Conservation (phyloP, 2,888 invertebrate species). For the Pandemis corylana region DNA sequence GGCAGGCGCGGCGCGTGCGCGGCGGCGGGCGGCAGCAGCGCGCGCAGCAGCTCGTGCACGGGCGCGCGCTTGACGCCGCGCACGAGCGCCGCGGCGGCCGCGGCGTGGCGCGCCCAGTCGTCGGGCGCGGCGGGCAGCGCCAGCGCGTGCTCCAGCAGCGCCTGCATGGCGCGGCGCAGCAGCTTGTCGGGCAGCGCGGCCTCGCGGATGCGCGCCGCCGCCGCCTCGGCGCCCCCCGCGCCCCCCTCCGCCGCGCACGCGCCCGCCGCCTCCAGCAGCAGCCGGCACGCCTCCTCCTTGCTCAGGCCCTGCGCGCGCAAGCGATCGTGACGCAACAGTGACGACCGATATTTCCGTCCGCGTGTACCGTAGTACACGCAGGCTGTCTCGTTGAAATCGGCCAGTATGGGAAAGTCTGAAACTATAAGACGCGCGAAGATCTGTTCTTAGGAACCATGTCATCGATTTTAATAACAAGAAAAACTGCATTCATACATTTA, state of each 20-base stretch:
- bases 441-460: too few relatives aligned
- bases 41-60: constrained; percentile 62
- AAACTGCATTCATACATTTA: too few relatives aligned
- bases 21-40: constrained; percentile 52
- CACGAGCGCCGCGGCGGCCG: constrained; percentile 50
- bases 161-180: constrained; percentile 52
- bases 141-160: constrained; percentile 47
- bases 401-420: too few relatives aligned
- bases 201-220: constrained; percentile 40
- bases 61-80: constrained; percentile 54
- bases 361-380: too few relatives aligned
- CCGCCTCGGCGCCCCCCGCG: constrained; percentile 42
- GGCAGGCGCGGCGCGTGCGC: constrained; percentile 60
- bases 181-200: constrained; percentile 50
- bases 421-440: too few relatives aligned
- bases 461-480: too few relatives aligned
- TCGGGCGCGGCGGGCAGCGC: constrained; percentile 13
- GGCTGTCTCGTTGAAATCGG: too few relatives aligned
- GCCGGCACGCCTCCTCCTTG: constrained; percentile 78
- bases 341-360: too few relatives aligned
- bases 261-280: constrained; percentile 69
- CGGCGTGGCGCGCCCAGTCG: constrained; percentile 43
- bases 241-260: constrained; percentile 54
- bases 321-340: not conserved
- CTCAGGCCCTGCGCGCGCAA: constrained; percentile 58